phyloP scores from a whole-genome alignment of 2,888 invertebrate species.

The Apamea monoglypha region DNA sequence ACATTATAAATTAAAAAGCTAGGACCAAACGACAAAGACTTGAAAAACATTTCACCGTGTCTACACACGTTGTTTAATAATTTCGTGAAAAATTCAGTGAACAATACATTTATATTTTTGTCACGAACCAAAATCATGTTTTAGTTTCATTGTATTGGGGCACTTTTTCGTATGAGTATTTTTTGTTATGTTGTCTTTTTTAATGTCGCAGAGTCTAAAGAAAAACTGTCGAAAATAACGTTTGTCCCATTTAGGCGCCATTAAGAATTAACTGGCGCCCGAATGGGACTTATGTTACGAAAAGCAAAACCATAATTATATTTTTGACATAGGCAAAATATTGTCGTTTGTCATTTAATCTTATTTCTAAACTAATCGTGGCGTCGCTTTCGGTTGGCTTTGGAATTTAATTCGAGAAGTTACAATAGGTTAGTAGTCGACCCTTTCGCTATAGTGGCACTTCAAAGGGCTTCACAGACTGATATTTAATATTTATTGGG shows the following conservation, averaged over 20 bases:
- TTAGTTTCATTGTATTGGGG: not conserved
- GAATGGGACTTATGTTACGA: not conserved
- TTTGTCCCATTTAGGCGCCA: conserved; percentile 20
- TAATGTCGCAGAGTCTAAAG: not conserved
- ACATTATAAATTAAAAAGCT: not conserved
- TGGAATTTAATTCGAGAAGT: conserved; percentile 84
- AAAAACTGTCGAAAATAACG: not conserved
- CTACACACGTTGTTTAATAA: no score
- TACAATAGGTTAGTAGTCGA: conserved; percentile 81
- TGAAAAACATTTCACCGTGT: not conserved
- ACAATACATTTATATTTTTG: not conserved
- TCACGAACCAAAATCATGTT: not conserved
- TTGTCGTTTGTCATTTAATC: not conserved
- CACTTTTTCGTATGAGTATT: not conserved
- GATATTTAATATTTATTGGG: conserved; percentile 83
- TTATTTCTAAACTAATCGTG: not conserved
- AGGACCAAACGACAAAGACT: not conserved
- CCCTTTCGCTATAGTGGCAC: conserved; percentile 77
- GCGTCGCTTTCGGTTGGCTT: conserved; percentile 65
- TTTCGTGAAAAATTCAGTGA: not conserved
- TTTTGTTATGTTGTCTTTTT: not conserved
- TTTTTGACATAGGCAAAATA: not conserved
- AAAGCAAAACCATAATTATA: not conserved
- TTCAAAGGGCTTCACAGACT: conserved; percentile 78
- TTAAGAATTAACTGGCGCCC: conserved; percentile 27